phyloP scores from a whole-genome alignment of 2,113 vertebrate species.

The Oreochromis aureus region DNA sequence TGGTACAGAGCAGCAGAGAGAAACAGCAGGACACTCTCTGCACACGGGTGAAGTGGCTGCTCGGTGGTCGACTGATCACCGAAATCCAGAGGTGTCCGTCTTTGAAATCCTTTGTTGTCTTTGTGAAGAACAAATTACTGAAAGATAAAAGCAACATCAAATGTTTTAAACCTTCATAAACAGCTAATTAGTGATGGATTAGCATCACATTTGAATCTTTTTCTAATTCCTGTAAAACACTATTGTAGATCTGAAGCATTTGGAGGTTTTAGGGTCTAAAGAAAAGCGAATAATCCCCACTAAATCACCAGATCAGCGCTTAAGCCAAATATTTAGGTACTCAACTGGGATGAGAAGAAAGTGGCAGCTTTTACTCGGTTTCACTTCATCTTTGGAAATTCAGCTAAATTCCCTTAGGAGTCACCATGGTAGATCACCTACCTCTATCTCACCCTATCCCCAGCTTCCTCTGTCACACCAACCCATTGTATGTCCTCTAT shows the following conservation, averaged over 20 bases:
- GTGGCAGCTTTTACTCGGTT: background rate
- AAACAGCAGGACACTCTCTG: slow-evolving; percentile 92
- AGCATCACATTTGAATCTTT: background rate
- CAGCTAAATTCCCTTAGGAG: background rate
- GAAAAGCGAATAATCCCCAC: background rate
- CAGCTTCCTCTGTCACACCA: background rate
- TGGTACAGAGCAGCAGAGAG: slow-evolving; percentile 89
- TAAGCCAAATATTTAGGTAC: background rate
- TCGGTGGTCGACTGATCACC: slow-evolving; percentile 76
- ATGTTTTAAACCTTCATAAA: background rate
- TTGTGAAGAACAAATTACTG: slow-evolving; percentile 89
- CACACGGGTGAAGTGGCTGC: slow-evolving; percentile 83
- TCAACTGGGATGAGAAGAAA: background rate
- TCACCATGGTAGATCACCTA: background rate
- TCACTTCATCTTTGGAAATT: background rate
- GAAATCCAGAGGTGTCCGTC: slow-evolving; percentile 92
- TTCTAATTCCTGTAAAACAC: background rate
- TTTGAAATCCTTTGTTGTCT: slow-evolving; percentile 81
- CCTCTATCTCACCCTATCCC: background rate
- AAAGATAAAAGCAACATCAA: background rate
- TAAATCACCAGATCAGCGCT: background rate
- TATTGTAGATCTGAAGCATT: background rate
- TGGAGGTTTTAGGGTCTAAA: background rate
- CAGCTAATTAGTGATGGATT: background rate
- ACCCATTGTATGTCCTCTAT: background rate